phyloP scores from a whole-genome alignment of 2,797 vertebrate genomes.

The Odontamblyopus lacepedii region DNA sequence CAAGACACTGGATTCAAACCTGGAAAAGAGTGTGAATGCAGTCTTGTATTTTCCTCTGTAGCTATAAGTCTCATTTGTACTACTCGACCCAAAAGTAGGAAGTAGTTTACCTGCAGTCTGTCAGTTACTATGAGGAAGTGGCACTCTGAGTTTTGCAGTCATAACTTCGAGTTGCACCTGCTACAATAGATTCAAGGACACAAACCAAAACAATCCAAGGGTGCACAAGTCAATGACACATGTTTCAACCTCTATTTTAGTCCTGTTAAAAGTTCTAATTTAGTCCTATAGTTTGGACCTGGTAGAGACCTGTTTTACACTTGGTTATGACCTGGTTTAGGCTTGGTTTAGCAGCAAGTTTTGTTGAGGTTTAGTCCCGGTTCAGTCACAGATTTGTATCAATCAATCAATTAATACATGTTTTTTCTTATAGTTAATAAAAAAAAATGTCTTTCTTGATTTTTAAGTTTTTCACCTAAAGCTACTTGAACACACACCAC shows the following conservation, averaged over 20 bases:
- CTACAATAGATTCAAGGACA: background rate
- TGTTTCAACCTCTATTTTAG: background rate
- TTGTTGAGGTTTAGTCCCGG: no score
- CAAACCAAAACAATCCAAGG: background rate
- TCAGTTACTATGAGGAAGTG: constrained; percentile 9
- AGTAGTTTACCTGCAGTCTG: background rate
- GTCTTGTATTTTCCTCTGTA: background rate
- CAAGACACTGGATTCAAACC: background rate
- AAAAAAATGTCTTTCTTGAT: no score
- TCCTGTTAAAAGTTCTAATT: background rate
- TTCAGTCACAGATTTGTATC: no score
- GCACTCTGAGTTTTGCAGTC: background rate
- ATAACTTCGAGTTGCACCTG: background rate
- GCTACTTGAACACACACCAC: no score
- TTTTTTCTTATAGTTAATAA: no score
- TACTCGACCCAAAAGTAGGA: background rate
- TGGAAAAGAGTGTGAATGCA: background rate
- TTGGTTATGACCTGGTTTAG: background rate
- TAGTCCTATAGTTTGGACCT: background rate
- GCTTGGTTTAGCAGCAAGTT: background rate
- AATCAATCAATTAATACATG: no score
- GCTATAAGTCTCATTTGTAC: background rate
- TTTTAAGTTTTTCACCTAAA: no score
- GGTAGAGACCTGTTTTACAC: background rate
- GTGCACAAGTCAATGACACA: background rate